Base-by-base conservation (phyloP, 1,140 invertebrate genomes). In the Drosophila varians region DNA sequence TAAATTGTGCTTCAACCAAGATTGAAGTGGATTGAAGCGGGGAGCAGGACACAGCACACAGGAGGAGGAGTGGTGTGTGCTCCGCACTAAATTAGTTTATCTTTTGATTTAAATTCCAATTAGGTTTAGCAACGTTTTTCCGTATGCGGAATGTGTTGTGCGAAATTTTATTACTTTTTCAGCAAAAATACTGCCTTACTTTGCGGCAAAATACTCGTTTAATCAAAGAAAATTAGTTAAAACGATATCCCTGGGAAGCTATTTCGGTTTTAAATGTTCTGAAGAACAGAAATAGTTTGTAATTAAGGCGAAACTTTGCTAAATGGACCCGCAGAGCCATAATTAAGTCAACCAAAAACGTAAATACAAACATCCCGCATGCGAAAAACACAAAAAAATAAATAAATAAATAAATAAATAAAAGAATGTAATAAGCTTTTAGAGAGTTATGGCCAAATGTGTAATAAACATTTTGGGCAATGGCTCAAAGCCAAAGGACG, bases 41-140 rank as follows among this genome's bases (percentile, higher is more conserved):
- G 36, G 3, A 12, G 4, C 2, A 1, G 28, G 28, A 11, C 12
- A 47, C 9, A 23, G 14, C 36, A 21, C 28, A 7, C n/a, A 38
- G 31, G 11, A 26, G 49, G 31, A 4, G 42, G 21, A 40, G 12
- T 19, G 51, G 23, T 46, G 36, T 38, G 34, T 25, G 19, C 5
- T 11, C 12, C 34, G 8, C 36, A n/a, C 26, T 47, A 60, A 68
- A 54, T 53, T 52, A 43, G 66, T 73, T 82, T 56, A 68, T 68
- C 62, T 77, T 62, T 60, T 61, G 56, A 70, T 77, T 74, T 73
- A 60, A 73, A 49, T 46, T 64, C 47, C 43, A 64, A 62, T 73
- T 66, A 76, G 49, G 40, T 43, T 43, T 34, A 19, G 11, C 55
- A 23, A n/a, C 12, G 11, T 43, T 38, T 56, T n/a, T n/a, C n/a